phyloP scores from a whole-genome alignment of 2,797 vertebrate species.

The Sebastes umbrosus region DNA sequence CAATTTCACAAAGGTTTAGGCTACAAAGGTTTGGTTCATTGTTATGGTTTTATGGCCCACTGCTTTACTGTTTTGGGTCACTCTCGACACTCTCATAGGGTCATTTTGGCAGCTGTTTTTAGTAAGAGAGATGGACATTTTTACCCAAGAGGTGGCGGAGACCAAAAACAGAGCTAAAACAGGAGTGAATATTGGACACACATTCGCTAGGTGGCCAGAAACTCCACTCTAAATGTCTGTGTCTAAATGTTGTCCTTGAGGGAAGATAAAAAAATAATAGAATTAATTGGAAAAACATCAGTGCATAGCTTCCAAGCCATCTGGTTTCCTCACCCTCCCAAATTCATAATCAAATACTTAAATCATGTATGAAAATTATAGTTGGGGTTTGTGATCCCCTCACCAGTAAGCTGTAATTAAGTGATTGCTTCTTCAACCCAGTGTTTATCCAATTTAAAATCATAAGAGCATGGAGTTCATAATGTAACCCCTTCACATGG shows the following conservation, averaged over 20 bases:
- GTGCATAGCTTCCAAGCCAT: neutral
- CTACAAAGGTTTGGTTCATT: neutral
- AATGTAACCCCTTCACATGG: neutral
- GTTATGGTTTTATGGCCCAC: neutral
- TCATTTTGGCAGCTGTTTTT: neutral
- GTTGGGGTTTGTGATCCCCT: neutral
- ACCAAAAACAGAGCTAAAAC: neutral
- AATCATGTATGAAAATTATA: neutral
- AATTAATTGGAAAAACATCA: neutral
- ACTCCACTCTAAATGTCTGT: neutral
- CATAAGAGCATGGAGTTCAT: neutral
- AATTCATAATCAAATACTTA: neutral
- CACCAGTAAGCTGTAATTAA: neutral
- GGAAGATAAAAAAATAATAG: neutral
- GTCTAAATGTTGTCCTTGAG: neutral
- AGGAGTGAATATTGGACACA: neutral
- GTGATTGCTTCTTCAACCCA: neutral
- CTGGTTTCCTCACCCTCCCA: neutral
- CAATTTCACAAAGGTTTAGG: neutral
- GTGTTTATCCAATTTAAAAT: constrained; percentile 4
- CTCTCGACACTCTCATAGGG: neutral
- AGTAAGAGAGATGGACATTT: neutral
- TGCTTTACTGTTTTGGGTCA: neutral
- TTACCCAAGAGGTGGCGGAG: neutral
- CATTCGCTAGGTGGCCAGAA: neutral